A percentile compares a stretch with the other conserved stretches of the same genome.
phyloP scores from a whole-genome alignment of 2,797 vertebrate genomes.

The Erpetoichthys calabaricus region DNA sequence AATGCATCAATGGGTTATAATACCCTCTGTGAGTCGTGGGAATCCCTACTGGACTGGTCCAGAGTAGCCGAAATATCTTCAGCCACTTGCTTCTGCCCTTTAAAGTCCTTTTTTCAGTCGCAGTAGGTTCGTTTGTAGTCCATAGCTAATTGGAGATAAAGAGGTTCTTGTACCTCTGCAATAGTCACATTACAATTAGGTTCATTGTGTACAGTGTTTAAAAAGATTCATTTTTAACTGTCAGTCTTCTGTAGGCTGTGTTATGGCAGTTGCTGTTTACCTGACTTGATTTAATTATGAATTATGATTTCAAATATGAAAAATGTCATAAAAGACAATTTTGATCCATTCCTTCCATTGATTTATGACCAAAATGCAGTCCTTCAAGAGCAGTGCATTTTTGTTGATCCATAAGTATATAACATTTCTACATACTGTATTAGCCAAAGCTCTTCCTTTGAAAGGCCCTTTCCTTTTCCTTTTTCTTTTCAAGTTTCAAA shows the following conservation, averaged over 20 bases:
- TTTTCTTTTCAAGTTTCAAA: slow-evolving; percentile 6
- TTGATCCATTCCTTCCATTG: no score
- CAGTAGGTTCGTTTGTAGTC: neutral
- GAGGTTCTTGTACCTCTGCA: neutral
- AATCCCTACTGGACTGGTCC: no score
- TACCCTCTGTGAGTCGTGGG: no score
- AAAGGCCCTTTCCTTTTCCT: slow-evolving; percentile 1
- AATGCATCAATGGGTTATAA: no score
- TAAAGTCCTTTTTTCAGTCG: neutral
- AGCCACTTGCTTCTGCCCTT: neutral
- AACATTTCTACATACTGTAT: slow-evolving; percentile 2
- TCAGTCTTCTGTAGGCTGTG: no score
- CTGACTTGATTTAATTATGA: no score
- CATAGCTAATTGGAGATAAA: slow-evolving; percentile 4
- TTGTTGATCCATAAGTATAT: no score
- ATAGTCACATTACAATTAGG: neutral
- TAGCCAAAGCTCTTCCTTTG: neutral
- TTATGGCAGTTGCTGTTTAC: no score
- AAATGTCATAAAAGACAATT: no score
- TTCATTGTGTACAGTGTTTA: neutral
- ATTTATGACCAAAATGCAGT: no score
- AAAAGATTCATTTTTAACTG: neutral
- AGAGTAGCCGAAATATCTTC: neutral
- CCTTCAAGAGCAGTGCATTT: no score
- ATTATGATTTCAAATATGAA: no score